Conservation (phyloP, 2,113 vertebrate species). For the Gulo gulo region DNA sequence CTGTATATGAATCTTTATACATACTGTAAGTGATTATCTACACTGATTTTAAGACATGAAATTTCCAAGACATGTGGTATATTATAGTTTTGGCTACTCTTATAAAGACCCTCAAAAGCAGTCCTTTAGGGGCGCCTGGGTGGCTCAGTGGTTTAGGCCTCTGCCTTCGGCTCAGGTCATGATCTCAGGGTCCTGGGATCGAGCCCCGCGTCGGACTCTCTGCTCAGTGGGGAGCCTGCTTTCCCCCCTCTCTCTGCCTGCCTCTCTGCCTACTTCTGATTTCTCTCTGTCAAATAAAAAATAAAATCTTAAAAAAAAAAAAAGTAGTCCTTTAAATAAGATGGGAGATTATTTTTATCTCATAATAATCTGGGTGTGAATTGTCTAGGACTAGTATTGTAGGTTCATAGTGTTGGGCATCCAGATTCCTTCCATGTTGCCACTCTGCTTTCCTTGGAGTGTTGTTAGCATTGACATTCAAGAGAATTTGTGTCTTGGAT, state of each 20-base stretch:
- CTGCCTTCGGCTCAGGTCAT: no score
- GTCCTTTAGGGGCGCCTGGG: no score
- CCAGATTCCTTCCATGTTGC: background rate
- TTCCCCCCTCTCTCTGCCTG: no score
- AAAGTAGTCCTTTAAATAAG: background rate
- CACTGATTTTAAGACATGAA: background rate
- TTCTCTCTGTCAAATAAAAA: no score
- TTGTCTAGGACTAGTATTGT: background rate
- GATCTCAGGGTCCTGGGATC: no score
- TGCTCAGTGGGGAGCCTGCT: no score
- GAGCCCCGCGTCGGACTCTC: no score
- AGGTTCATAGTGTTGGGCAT: background rate
- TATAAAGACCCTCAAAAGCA: background rate
- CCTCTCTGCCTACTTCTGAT: no score
- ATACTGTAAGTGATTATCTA: background rate
- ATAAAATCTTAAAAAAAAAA: no score
- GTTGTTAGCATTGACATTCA: background rate
- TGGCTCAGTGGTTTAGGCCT: no score
- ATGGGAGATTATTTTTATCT: background rate
- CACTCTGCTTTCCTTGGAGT: background rate
- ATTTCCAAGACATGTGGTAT: background rate
- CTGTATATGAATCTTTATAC: background rate
- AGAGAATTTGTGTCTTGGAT: background rate
- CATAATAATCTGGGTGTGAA: background rate
- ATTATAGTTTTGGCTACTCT: background rate